Conservation (phyloP, 2,797 vertebrate species). For the Erethizon dorsatum region DNA sequence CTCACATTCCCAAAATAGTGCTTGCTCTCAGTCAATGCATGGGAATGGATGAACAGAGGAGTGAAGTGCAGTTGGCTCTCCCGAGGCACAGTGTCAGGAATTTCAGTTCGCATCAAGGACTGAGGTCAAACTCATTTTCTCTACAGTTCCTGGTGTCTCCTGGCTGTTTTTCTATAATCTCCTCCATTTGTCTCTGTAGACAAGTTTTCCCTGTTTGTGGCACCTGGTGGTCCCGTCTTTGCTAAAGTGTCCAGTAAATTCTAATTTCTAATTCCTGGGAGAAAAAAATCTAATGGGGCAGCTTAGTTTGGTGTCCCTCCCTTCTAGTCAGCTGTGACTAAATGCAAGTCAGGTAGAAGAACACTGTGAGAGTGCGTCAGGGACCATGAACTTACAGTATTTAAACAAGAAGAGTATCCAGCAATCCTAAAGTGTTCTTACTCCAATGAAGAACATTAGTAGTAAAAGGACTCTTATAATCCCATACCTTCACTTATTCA, state of each 20-base stretch:
- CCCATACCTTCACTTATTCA: not conserved
- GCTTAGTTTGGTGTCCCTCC: not conserved
- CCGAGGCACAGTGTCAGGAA: not conserved
- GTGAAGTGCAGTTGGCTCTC: not conserved
- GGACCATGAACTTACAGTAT: not conserved
- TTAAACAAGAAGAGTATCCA: not conserved
- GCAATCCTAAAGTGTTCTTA: not conserved
- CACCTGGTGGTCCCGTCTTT: not conserved
- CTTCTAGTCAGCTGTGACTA: not conserved
- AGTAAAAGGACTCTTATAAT: not conserved
- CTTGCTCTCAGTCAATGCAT: not conserved
- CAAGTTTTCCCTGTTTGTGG: not conserved
- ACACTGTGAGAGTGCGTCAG: not conserved
- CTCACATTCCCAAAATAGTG: not conserved
- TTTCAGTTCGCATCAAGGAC: not conserved
- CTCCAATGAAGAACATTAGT: not conserved
- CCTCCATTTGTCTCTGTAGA: not conserved
- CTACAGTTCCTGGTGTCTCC: not conserved
- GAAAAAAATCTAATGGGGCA: not conserved
- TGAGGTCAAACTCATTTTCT: not conserved
- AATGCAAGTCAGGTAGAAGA: not conserved
- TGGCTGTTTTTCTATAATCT: not conserved
- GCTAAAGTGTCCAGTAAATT: not conserved
- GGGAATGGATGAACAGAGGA: not conserved
- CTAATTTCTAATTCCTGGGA: conserved; percentile 12